Base-by-base conservation (phyloP, 2,113 vertebrate genomes). In the Aplodontia rufa region DNA sequence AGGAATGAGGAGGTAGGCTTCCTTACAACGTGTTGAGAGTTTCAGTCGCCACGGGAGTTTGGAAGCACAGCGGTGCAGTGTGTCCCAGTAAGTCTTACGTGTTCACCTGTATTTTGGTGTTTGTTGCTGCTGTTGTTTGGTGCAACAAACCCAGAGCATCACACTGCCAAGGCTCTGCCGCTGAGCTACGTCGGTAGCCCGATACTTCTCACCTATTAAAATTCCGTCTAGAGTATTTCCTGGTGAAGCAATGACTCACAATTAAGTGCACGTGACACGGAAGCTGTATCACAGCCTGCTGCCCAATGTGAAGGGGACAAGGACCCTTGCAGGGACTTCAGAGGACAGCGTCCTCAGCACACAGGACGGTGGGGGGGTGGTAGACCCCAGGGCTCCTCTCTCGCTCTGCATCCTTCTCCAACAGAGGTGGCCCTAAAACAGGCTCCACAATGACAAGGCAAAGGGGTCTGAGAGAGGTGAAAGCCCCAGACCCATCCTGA, bases 61-160 rank as follows among this genome's bases (percentile, higher is more conserved):
- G 3, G 13, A 4, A 22, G 74, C 22, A 19, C 22, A 1, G 0
- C 7, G 35, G 24, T 7, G 19, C 6, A 24, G 9, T 1, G 0
- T 5, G 7, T 37, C 62, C 80, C 58, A 16, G 6, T 10, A 47
- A 55, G 1, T 30, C n/a, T 47, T 45, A 42, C 9, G 12, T 2
- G 17, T 28, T 47, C 28, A 30, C 64, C 64, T 35, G 12, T 35
- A 14, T 11, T 32, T n/a, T 32, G n/a, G n/a, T n/a, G n/a, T 17
- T n/a, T 5, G 13, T 64, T 64, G n/a, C n/a, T 11, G 6, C 53
- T 10, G 3, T 60, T 60, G 58, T 28, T 26, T 28, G 58, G 58
- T n/a, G 24, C 24, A 60, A 1, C 24, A 60, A 26, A 8, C 58
- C 9, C 8, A 10, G 53, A 20, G 53, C 53, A 20, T 20, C 53